Conservation (phyloP, 2,113 vertebrate species). For the Zapus hudsonius region DNA sequence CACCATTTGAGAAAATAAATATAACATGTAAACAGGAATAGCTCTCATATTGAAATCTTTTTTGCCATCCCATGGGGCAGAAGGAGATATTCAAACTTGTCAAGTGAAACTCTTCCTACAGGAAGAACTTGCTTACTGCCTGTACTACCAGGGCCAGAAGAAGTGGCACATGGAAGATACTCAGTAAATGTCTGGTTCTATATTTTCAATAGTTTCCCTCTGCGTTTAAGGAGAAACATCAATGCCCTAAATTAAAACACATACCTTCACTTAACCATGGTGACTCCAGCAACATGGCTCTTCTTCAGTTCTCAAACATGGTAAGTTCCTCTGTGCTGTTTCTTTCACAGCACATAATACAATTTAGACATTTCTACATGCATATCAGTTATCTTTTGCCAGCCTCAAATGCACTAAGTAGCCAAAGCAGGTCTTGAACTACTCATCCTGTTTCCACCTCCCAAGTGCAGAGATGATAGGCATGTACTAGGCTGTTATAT, state of each 20-base stretch:
- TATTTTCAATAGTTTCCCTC: neutral
- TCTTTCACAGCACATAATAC: neutral
- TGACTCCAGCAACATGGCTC: neutral
- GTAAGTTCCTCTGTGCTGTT: neutral
- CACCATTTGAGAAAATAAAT: neutral
- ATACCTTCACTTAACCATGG: neutral
- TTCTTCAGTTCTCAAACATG: neutral
- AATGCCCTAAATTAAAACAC: neutral
- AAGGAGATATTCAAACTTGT: neutral
- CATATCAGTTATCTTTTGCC: neutral
- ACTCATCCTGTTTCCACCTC: neutral
- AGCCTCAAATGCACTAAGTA: neutral
- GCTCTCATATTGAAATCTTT: neutral
- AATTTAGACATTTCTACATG: neutral
- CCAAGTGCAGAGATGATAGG: neutral
- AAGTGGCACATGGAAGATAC: neutral
- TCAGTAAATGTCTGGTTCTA: neutral
- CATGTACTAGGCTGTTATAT: neutral
- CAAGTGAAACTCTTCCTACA: neutral
- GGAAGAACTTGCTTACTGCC: neutral
- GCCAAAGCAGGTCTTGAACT: neutral
- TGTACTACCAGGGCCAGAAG: neutral
- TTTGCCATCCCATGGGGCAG: neutral
- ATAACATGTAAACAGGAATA: neutral
- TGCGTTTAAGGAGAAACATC: neutral